A percentile compares a stretch with the other conserved stretches of the same genome.
Conservation (phyloP, 2,888 invertebrate species). For the Agriopis leucophaearia region DNA sequence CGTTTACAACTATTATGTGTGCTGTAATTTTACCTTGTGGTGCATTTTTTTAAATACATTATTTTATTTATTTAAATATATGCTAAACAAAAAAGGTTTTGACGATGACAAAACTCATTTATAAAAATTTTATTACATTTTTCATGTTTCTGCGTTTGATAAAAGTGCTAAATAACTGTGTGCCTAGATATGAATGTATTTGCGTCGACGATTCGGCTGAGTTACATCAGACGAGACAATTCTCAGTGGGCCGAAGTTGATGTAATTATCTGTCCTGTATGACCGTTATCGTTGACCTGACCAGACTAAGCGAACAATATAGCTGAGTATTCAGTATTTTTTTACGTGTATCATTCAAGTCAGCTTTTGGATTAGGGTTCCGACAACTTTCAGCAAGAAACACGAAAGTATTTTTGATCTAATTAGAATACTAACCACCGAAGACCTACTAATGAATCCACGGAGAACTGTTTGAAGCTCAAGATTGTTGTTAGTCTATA, state of each 20-base stretch:
- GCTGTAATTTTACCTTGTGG: too few relatives aligned
- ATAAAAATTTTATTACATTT: too few relatives aligned
- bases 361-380: not conserved
- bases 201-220: not conserved
- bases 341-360: not conserved
- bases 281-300: conserved; percentile 2
- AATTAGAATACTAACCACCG: not conserved
- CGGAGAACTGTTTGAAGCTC: too few relatives aligned
- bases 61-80: too few relatives aligned
- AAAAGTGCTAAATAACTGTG: too few relatives aligned
- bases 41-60: too few relatives aligned
- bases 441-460: not conserved
- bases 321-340: not conserved
- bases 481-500: not conserved
- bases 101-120: too few relatives aligned
- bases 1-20: too few relatives aligned
- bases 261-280: not conserved
- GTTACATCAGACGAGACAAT: not conserved
- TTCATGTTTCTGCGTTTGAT: too few relatives aligned
- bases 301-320: not conserved
- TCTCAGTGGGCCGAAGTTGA: not conserved
- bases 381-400: not conserved
- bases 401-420: not conserved
- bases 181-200: too few relatives aligned
- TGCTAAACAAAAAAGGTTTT: too few relatives aligned